Percentiles rank a stretch among this genome's conserved stretches.
Evolutionary conservation across 2,888 invertebrate species (phyloP).

Genomic region (Trisateles emortualis): DNA sequence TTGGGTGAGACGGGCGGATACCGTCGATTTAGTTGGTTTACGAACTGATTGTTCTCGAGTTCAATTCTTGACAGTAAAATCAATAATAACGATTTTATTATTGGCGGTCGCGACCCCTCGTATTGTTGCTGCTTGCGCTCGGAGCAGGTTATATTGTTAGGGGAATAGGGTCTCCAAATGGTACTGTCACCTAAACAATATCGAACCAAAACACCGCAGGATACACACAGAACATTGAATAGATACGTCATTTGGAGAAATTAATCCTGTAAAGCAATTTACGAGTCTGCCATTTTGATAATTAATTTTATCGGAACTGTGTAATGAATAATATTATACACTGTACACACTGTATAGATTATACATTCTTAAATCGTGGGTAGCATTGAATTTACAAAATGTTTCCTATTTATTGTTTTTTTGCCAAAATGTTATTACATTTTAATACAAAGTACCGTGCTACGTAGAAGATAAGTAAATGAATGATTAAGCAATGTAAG

Average conservation of each 20-base stretch:
- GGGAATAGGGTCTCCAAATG: conserved; percentile 35
- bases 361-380: not conserved
- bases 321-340: too few relatives aligned
- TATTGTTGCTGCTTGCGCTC: conserved; percentile 39
- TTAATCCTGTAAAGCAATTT: conserved; percentile 3
- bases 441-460: too few relatives aligned
- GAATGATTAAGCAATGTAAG: too few relatives aligned
- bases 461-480: too few relatives aligned
- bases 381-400: not conserved
- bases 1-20: conserved; percentile 74
- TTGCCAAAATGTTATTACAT: too few relatives aligned
- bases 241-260: not conserved
- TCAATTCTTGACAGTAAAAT: conserved; percentile 70
- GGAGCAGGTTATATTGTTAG: conserved; percentile 51
- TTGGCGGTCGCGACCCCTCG: conserved; percentile 62
- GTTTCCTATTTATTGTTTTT: not conserved
- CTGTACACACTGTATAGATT: not conserved
- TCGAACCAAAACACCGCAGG: conserved; percentile 18
- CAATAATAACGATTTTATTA: conserved; percentile 81
- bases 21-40: conserved; percentile 75
- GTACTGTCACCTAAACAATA: conserved; percentile 35
- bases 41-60: conserved; percentile 73
- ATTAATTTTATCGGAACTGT: not conserved
- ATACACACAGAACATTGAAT: not conserved
- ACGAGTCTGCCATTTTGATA: not conserved